Evolutionary conservation across 2,113 vertebrate species (phyloP).

Genomic region (Hirundichthys speculiger): DNA sequence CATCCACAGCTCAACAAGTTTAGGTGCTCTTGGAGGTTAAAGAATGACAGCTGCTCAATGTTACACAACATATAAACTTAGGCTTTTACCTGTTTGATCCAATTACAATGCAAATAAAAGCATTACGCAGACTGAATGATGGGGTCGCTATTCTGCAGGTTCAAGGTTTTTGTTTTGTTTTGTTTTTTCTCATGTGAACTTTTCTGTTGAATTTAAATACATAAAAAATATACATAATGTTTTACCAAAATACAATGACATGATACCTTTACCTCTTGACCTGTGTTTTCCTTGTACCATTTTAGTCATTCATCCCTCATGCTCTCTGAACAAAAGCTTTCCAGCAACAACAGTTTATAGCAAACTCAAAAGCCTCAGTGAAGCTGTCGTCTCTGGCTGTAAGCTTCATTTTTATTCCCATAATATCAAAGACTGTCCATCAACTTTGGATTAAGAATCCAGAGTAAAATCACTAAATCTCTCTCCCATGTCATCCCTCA

Average conservation of each 20-base stretch:
- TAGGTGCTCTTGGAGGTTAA: not conserved
- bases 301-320: conserved; percentile 3
- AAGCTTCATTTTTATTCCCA: conserved; percentile 10
- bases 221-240: not conserved
- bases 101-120: conserved; percentile 14
- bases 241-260: not conserved
- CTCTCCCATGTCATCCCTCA: conserved; percentile 27
- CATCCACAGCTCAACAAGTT: not conserved
- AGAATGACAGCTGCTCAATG: conserved; percentile 13
- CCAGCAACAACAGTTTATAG: conserved; percentile 11
- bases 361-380: conserved; percentile 22
- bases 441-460: conserved; percentile 28
- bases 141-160: not conserved
- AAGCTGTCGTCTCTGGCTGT: conserved; percentile 5
- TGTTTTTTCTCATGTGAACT: not conserved
- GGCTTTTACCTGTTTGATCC: not conserved
- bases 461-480: conserved; percentile 31
- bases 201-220: not conserved
- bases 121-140: not conserved
- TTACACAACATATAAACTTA: conserved; percentile 25
- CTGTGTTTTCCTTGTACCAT: not conserved
- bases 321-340: not conserved
- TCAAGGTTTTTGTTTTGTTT: no score
- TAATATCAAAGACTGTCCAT: conserved; percentile 9
- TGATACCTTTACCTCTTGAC: conserved; percentile 5